Conservation (phyloP, 2,888 invertebrate species). For the Rhaphigaster nebulosa region DNA sequence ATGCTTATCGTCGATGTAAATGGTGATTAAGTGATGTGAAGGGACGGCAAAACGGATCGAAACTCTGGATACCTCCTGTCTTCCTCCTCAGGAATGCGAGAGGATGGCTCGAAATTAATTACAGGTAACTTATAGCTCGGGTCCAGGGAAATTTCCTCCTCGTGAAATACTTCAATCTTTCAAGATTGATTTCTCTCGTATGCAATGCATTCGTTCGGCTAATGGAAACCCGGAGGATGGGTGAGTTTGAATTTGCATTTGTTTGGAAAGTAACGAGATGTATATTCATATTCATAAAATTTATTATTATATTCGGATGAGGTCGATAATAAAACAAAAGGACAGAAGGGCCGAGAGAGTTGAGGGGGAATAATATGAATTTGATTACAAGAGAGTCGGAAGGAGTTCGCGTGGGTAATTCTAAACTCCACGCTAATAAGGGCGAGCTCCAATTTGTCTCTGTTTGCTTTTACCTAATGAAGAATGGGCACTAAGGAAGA, state of each 20-base stretch:
- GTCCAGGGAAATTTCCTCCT: not conserved
- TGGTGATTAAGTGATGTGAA: not conserved
- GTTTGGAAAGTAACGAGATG: not conserved
- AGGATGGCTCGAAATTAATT: not conserved
- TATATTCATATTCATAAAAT: not conserved
- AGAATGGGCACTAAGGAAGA: not conserved
- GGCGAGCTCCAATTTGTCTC: not conserved
- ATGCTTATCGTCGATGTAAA: not conserved
- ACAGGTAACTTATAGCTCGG: not conserved
- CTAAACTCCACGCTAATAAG: not conserved
- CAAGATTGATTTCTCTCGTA: not conserved
- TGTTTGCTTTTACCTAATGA: conserved; percentile 29
- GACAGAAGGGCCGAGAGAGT: not conserved
- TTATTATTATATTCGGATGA: not conserved
- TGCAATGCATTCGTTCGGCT: no score
- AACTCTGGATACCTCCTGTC: not conserved
- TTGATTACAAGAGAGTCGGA: not conserved
- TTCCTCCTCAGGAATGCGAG: not conserved
- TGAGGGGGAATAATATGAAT: not conserved
- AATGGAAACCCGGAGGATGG: not conserved
- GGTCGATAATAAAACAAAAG: not conserved
- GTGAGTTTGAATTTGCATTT: not conserved
- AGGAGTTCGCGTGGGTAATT: not conserved
- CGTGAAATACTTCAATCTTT: not conserved
- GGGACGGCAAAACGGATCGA: not conserved